These are phyloP conservation scores for Ctenopoma multispine DNA, from an alignment of 2,797 vertebrate species.

Conservation along the genomic window DNA sequence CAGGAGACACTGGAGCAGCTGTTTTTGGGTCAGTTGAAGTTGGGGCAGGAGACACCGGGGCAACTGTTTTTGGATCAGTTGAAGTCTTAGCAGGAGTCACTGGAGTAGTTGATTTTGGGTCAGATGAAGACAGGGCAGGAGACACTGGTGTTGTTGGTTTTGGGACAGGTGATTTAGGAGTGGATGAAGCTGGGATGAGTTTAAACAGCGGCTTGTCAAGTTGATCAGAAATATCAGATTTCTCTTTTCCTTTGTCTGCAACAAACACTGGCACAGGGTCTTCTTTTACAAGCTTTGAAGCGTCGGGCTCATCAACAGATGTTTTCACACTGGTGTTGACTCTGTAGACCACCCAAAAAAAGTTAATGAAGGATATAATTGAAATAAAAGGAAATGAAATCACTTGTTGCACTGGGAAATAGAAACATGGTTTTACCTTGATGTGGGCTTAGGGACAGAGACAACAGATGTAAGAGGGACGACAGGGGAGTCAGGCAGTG, in stretches of 20 bases:
- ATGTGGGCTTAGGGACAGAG: constrained; percentile 31
- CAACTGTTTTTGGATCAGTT: neutral
- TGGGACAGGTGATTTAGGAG: neutral
- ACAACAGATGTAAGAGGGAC: constrained; percentile 40
- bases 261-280: constrained; percentile 9
- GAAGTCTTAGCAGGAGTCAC: neutral
- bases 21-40: neutral
- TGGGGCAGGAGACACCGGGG: too few species aligned
- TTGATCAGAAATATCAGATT: constrained; percentile 3
- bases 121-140: neutral
- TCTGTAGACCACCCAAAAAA: constrained; percentile 59
- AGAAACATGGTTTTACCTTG: constrained; percentile 28
- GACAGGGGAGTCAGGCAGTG: constrained; percentile 24
- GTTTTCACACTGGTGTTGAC: constrained; percentile 25
- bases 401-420: neutral
- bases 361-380: neutral
- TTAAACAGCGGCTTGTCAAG: constrained; percentile 22
- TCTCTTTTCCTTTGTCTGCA: neutral
- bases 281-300: constrained; percentile 34
- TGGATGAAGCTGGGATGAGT: neutral
- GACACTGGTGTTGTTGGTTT: neutral
- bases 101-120: neutral
- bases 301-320: constrained; percentile 26
- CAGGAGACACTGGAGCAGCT: neutral
- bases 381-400: constrained; percentile 8